These are phyloP conservation scores for Chanos chanos DNA, from an alignment of 2,797 vertebrate species.

Conservation along the genomic window DNA sequence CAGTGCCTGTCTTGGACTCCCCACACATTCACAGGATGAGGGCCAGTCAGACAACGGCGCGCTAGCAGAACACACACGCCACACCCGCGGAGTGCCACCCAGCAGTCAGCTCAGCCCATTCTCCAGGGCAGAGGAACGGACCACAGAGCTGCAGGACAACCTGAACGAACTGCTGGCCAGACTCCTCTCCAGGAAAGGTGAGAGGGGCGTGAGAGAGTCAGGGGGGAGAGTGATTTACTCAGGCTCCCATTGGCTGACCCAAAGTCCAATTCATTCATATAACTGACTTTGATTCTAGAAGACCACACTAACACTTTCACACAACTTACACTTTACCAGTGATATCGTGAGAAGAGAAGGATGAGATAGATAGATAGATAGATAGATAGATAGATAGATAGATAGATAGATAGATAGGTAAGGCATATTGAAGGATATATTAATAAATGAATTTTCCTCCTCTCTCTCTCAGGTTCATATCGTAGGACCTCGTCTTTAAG, in stretches of 20 bases:
- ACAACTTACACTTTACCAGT: too few relatives aligned
- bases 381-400: too few relatives aligned
- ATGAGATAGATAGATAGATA: too few relatives aligned
- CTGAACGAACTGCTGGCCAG: slow-evolving; percentile 65
- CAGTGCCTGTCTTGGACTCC: slow-evolving; percentile 42
- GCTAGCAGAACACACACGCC: slow-evolving; percentile 32
- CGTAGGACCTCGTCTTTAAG: slow-evolving; percentile 73
- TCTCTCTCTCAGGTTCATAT: slow-evolving; percentile 53
- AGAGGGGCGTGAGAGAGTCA: too few relatives aligned
- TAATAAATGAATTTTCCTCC: slow-evolving; percentile 1
- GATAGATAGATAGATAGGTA: too few relatives aligned
- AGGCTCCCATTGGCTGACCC: too few relatives aligned
- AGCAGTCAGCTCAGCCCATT: slow-evolving; percentile 35
- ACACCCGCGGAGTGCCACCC: slow-evolving; percentile 38
- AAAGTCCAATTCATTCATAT: too few relatives aligned
- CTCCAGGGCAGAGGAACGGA: slow-evolving; percentile 33
- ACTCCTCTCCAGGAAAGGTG: slow-evolving; percentile 67
- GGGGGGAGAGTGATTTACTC: too few relatives aligned
- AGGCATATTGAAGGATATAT: too few relatives aligned
- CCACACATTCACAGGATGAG: slow-evolving; percentile 30
- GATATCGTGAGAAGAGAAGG: too few relatives aligned
- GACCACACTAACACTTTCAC: too few relatives aligned
- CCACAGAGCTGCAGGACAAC: slow-evolving; percentile 42
- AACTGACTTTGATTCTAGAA: too few relatives aligned
- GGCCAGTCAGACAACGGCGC: slow-evolving; percentile 4